A percentile compares a stretch with the other conserved stretches of the same genome.
Conservation (phyloP, 23 tunicate genomes). For the Styela clava region DNA sequence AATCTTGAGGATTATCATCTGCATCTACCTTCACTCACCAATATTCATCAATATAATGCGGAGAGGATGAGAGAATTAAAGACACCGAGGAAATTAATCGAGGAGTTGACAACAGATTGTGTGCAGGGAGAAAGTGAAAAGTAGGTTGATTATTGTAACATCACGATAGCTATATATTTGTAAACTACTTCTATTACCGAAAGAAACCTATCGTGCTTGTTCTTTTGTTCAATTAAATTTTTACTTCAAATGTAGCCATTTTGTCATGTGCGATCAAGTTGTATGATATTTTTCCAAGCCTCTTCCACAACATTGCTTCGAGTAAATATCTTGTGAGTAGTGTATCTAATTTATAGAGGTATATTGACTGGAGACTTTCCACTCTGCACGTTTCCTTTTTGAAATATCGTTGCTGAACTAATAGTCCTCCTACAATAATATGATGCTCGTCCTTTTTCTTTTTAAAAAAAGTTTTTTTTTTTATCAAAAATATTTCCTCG, state of each 20-base stretch:
- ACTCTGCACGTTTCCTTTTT: constrained; percentile 24
- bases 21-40: constrained; percentile 19
- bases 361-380: constrained; percentile 38
- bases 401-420: constrained; percentile 42
- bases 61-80: neutral
- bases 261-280: no score
- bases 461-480: neutral
- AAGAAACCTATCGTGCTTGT: no score
- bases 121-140: constrained; percentile 1
- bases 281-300: no score
- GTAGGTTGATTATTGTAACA: no score
- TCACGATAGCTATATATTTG: no score
- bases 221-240: no score
- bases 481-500: no score
- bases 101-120: constrained; percentile 6
- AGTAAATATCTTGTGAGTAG: neutral
- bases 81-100: constrained; percentile 27
- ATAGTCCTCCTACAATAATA: constrained; percentile 23
- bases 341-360: constrained; percentile 26
- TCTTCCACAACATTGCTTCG: neutral
- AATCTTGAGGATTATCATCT: constrained; percentile 25
- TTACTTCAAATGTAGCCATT: no score
- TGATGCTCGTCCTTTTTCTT: neutral
- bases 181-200: no score
- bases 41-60: constrained; percentile 20